Percentiles rank a stretch among this genome's conserved stretches.
Evolutionary conservation across 2,797 vertebrate species (phyloP).

Genomic region (Psittacula derbiana): DNA sequence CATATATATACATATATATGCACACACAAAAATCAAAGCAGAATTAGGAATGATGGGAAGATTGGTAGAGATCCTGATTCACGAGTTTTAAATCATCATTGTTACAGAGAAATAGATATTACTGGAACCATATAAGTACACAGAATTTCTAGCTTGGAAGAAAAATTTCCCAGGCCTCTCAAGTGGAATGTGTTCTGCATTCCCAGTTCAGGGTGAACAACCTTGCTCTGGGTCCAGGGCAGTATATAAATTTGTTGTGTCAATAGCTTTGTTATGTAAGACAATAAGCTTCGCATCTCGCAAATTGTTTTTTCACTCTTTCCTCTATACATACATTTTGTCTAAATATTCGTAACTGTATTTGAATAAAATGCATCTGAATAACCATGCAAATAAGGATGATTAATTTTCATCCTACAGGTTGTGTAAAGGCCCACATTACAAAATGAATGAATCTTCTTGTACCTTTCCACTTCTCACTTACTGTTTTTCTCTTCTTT

Average conservation of each 20-base stretch:
- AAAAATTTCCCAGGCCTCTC: not conserved
- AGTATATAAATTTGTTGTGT: not conserved
- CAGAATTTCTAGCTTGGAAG: fast-evolving
- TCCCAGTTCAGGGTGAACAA: not conserved
- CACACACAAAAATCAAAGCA: not conserved
- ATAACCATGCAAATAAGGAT: not conserved
- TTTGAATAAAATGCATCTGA: not conserved
- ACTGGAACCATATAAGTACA: not conserved
- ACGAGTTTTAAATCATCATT: not conserved
- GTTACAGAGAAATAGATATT: not conserved
- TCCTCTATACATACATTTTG: not conserved
- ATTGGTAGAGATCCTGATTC: not conserved
- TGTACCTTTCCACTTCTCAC: not conserved
- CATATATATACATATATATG: not conserved
- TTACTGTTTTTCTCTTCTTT: not conserved
- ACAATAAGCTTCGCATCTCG: not conserved
- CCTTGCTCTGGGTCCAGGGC: not conserved
- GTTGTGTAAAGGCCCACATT: not conserved
- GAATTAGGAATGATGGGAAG: not conserved
- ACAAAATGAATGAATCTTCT: not conserved
- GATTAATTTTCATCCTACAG: not conserved
- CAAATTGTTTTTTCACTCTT: not conserved
- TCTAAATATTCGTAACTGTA: not conserved
- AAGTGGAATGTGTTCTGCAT: not conserved
- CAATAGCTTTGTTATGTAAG: not conserved